Evolutionary conservation across 1,140 invertebrate genomes (phyloP).

Genomic region (Tachypleus tridentatus): DNA sequence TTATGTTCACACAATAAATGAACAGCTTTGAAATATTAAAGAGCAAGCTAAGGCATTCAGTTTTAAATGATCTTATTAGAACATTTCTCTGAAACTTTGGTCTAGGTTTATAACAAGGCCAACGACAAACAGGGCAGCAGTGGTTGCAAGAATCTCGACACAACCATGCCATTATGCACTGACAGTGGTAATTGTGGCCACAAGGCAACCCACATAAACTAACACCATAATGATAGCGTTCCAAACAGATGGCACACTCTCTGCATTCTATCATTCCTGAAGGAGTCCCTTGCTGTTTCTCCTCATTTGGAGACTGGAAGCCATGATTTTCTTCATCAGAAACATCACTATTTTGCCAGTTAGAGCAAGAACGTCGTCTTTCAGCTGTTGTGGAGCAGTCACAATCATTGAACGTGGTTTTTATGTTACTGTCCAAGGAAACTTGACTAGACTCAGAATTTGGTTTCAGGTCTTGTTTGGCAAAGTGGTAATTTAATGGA

Average conservation of each 20-base stretch:
- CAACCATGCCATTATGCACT: slow-evolving; percentile 42
- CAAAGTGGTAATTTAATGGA: no score
- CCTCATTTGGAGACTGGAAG: not conserved
- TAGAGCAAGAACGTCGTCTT: not conserved
- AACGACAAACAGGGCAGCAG: slow-evolving; percentile 43
- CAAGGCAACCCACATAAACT: slow-evolving; percentile 42
- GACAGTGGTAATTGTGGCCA: slow-evolving; percentile 41
- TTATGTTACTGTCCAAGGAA: not conserved
- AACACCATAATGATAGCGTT: slow-evolving; percentile 32
- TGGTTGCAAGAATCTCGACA: slow-evolving; percentile 36
- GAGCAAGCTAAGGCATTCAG: no score
- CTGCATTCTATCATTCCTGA: slow-evolving; percentile 27
- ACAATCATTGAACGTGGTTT: not conserved
- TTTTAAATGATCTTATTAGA: no score
- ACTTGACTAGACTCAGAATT: not conserved
- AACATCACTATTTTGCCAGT: not conserved
- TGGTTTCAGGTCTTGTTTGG: not conserved
- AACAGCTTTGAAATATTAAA: no score
- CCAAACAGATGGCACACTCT: slow-evolving; percentile 45
- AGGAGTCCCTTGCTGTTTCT: slow-evolving; percentile 12
- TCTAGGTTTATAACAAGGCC: slow-evolving; percentile 39
- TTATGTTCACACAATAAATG: no score
- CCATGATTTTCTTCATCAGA: slow-evolving; percentile 12
- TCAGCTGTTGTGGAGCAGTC: not conserved
- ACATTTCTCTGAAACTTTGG: not conserved